Evolutionary conservation across 2,888 invertebrate species (phyloP).

Genomic region (Trachelus tabidus): DNA sequence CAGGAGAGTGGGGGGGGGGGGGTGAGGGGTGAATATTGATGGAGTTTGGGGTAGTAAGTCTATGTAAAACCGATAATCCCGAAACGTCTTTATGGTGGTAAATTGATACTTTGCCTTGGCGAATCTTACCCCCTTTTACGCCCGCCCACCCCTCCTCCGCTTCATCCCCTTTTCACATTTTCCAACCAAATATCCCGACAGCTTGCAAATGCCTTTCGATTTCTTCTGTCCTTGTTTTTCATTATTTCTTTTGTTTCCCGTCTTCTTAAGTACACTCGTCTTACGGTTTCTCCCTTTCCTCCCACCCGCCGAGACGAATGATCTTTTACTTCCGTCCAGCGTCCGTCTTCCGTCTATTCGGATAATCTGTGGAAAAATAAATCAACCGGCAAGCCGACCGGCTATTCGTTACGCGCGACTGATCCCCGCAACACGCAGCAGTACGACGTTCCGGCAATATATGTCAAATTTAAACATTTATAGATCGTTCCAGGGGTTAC

Average conservation of each 20-base stretch:
- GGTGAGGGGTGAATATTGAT: constrained; percentile 50
- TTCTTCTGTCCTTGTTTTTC: background rate
- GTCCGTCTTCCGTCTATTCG: background rate
- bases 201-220: background rate
- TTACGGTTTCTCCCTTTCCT: background rate
- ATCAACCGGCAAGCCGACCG: background rate
- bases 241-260: background rate
- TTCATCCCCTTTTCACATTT: background rate
- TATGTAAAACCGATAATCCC: constrained; percentile 53
- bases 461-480: constrained; percentile 38
- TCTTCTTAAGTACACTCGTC: background rate
- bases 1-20: constrained; percentile 10
- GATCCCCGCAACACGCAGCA: background rate
- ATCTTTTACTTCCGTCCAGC: background rate
- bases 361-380: background rate
- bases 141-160: accelerated
- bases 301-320: background rate
- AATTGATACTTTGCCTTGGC: constrained; percentile 43
- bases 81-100: constrained; percentile 45
- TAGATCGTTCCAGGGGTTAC: constrained; percentile 28
- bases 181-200: background rate
- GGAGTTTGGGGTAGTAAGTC: constrained; percentile 44
- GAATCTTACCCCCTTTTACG: background rate
- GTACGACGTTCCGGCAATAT: constrained; percentile 21
- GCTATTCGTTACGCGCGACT: background rate